Evolutionary conservation across 2,888 invertebrate species (phyloP).

Genomic region (Caenorhabditis japonica): DNA sequence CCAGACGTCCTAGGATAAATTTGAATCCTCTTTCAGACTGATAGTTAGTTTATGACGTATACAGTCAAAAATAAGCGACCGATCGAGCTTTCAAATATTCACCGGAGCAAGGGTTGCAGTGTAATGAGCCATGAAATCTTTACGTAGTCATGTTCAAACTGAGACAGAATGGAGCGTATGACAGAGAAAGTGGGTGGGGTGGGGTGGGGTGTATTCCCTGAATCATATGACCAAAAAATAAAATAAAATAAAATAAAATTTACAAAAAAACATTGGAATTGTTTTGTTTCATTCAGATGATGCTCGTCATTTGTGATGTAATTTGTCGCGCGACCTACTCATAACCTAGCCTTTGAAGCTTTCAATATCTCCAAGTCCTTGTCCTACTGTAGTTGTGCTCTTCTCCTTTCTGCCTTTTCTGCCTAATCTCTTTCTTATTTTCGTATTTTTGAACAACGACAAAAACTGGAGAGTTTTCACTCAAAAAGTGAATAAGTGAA

Average conservation of each 20-base stretch:
- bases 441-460: background rate
- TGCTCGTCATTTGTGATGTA: background rate
- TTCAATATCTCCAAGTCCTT: too few species aligned
- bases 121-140: slow-evolving; percentile 38
- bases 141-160: slow-evolving; percentile 20
- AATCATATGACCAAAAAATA: slow-evolving; percentile 42
- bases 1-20: too few species aligned
- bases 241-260: too few species aligned
- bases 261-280: too few species aligned
- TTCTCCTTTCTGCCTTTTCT: background rate
- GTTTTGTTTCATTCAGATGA: slow-evolving; percentile 1
- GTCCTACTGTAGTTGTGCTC: slow-evolving; percentile 14
- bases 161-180: slow-evolving; percentile 22
- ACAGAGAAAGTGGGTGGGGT: too few species aligned
- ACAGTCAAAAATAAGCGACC: too few species aligned
- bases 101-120: slow-evolving; percentile 19
- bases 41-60: too few species aligned
- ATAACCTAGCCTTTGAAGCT: too few species aligned
- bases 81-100: slow-evolving; percentile 5
- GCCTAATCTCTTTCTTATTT: slow-evolving; percentile 2
- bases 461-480: background rate
- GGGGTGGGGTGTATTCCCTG: slow-evolving; percentile 2
- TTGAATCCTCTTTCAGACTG: too few species aligned
- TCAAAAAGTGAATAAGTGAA: slow-evolving; percentile 23
- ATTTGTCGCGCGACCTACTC: too few species aligned